A percentile compares a stretch with the other conserved stretches of the same genome.
Conservation (phyloP, 2,113 vertebrate genomes). For the Aldabrachelys gigantea region DNA sequence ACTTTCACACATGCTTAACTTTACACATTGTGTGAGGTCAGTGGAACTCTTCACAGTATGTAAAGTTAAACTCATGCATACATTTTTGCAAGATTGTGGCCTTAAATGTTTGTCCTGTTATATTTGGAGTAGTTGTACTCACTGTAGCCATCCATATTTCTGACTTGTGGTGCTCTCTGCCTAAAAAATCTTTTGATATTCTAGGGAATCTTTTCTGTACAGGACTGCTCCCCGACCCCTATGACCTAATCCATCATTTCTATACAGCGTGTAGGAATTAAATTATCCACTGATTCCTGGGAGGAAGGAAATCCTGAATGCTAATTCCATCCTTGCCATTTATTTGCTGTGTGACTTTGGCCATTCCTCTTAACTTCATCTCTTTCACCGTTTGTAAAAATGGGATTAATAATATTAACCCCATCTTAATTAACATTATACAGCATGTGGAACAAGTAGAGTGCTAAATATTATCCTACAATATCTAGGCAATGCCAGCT, state of each 20-base stretch:
- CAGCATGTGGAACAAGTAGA: background rate
- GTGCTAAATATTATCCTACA: background rate
- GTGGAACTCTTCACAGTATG: background rate
- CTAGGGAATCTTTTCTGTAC: background rate
- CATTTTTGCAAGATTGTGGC: background rate
- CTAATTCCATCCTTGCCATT: background rate
- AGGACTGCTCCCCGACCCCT: background rate
- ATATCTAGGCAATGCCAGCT: background rate
- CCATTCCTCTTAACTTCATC: background rate
- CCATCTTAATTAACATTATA: background rate
- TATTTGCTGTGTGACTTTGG: background rate
- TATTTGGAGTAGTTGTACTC: background rate
- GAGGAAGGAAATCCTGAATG: background rate
- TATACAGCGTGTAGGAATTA: background rate
- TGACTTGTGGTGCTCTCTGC: background rate
- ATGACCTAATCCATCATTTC: background rate
- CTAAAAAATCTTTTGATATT: background rate
- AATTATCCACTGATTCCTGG: background rate
- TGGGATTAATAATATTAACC: background rate
- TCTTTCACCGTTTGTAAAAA: background rate
- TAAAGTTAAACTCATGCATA: background rate
- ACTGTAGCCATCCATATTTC: background rate
- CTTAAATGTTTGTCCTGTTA: background rate
- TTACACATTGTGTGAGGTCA: background rate
- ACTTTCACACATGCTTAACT: background rate